Evolutionary conservation across 2,888 invertebrate species (phyloP).

Genomic region (Timema podura): DNA sequence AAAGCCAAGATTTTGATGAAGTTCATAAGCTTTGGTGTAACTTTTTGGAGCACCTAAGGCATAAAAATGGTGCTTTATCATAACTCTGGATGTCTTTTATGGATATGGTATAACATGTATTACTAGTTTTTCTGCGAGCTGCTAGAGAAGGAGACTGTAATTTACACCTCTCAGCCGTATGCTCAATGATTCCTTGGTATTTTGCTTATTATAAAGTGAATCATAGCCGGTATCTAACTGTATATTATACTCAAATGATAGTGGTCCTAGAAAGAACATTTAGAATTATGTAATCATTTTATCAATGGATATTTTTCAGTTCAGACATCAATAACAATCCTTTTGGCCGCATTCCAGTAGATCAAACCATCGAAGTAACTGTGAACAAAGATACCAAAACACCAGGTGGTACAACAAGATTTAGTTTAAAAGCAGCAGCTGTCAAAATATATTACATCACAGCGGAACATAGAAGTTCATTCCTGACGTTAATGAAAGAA

Average conservation of each 20-base stretch:
- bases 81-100: neutral
- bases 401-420: neutral
- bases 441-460: neutral
- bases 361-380: neutral
- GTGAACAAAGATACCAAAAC: neutral
- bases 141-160: neutral
- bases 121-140: neutral
- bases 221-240: neutral
- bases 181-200: neutral
- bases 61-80: neutral
- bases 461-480: neutral
- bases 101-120: neutral
- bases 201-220: neutral
- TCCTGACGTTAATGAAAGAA: neutral
- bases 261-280: neutral
- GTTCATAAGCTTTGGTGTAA: neutral
- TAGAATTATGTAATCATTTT: neutral
- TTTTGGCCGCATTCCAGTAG: neutral
- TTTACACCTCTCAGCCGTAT: neutral
- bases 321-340: neutral
- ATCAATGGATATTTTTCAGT: constrained; percentile 7
- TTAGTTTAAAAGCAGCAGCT: no score
- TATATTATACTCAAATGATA: neutral
- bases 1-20: neutral
- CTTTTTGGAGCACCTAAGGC: neutral